Evolutionary conservation across 2,888 invertebrate species (phyloP).

Genomic region (Troglohyphantes excavatus): DNA sequence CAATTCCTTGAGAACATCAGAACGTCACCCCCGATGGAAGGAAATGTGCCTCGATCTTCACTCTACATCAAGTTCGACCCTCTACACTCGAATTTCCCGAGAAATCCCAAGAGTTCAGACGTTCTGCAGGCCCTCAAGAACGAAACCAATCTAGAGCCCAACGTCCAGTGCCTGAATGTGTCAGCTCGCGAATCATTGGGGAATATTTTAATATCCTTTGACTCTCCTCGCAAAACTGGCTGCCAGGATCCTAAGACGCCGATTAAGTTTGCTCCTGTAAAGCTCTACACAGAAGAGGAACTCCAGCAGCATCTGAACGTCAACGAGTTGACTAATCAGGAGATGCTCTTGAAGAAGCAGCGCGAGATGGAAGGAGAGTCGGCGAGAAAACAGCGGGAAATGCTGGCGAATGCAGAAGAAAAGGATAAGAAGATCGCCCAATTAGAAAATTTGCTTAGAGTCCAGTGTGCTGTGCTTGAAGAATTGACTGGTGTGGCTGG

Average conservation of each 20-base stretch:
- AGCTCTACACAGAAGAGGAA: conserved; percentile 67
- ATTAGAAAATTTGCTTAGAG: neutral
- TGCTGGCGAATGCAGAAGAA: neutral
- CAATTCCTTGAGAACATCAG: conserved; percentile 57
- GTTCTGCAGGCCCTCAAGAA: neutral
- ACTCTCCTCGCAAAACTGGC: conserved; percentile 27
- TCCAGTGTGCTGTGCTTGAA: neutral
- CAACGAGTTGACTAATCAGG: conserved; percentile 82
- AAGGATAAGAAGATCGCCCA: neutral
- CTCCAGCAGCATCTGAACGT: conserved; percentile 62
- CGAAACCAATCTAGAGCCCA: neutral
- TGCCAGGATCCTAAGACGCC: neutral
- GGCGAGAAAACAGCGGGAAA: neutral
- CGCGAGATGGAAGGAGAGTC: conserved; percentile 79
- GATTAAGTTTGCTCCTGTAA: neutral
- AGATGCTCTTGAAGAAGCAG: conserved; percentile 82
- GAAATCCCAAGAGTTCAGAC: neutral
- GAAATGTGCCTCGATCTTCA: conserved; percentile 37
- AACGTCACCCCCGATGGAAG: conserved; percentile 34
- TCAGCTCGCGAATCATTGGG: conserved; percentile 34
- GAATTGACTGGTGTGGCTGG: neutral
- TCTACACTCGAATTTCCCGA: conserved; percentile 17
- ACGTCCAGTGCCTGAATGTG: conserved; percentile 31
- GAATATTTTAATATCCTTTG: conserved; percentile 63
- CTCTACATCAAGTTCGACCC: conserved; percentile 69